phyloP scores from a whole-genome alignment of 2,113 vertebrate species.

The Xiphophorus hellerii region DNA sequence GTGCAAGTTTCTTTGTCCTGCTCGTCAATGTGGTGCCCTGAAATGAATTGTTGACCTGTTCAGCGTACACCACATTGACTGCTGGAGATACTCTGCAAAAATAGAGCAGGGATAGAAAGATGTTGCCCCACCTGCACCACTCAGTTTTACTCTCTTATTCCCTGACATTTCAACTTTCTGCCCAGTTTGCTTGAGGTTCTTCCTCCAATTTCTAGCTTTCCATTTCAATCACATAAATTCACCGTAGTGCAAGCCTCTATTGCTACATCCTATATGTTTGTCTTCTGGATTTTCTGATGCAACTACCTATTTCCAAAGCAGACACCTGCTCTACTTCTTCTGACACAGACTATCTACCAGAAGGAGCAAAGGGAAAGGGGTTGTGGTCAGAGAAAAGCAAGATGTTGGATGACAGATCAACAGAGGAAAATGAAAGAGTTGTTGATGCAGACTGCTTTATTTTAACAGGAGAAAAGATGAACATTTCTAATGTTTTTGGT shows the following conservation, averaged over 20 bases:
- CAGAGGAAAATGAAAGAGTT: constrained; percentile 13
- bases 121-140: not conserved
- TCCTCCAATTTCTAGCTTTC: constrained; percentile 37
- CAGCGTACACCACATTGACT: not conserved
- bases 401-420: constrained; percentile 3
- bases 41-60: not conserved
- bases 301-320: constrained; percentile 27
- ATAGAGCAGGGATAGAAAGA: not conserved
- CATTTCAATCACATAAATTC: constrained; percentile 5
- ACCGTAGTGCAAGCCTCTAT: constrained; percentile 16
- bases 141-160: not conserved
- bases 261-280: constrained; percentile 12
- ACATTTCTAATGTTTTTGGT: constrained; percentile 32
- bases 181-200: not conserved
- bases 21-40: not conserved
- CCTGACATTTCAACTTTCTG: too few species aligned
- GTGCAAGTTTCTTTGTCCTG: not conserved
- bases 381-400: constrained; percentile 24
- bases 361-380: constrained; percentile 28
- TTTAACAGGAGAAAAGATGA: constrained; percentile 50
- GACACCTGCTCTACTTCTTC: constrained; percentile 44
- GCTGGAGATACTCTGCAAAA: not conserved
- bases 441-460: constrained; percentile 50
- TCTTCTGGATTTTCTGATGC: constrained; percentile 61
- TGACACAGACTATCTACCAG: constrained; percentile 19